Evolutionary conservation across 2,888 invertebrate species (phyloP).

Genomic region (Orthosia cruda): DNA sequence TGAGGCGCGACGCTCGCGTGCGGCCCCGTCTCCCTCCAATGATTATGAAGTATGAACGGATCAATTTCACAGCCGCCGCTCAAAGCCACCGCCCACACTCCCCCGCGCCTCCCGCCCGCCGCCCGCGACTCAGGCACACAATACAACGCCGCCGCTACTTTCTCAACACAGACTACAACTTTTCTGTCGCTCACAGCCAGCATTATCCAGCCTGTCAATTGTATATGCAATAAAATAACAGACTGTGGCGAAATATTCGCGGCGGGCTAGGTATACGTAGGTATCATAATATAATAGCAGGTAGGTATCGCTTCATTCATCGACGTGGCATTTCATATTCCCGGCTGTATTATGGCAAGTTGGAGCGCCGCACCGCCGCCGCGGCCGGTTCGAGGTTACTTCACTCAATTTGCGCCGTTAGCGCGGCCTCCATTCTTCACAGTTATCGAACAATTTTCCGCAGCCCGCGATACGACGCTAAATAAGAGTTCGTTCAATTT

Average conservation of each 20-base stretch:
- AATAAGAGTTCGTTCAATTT: constrained; percentile 82
- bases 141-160: constrained; percentile 53
- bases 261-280: constrained; percentile 59
- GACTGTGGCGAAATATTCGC: constrained; percentile 65
- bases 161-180: constrained; percentile 66
- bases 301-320: constrained; percentile 70
- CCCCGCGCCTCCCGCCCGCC: constrained; percentile 42
- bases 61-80: constrained; percentile 84
- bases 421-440: constrained; percentile 87
- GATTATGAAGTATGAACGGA: constrained; percentile 85
- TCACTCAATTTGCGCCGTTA: constrained; percentile 90
- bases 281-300: constrained; percentile 65
- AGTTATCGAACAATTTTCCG: constrained; percentile 86
- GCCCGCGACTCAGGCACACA: constrained; percentile 55
- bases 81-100: constrained; percentile 73
- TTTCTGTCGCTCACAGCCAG: constrained; percentile 27
- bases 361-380: constrained; percentile 39
- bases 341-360: constrained; percentile 63
- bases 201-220: constrained; percentile 27
- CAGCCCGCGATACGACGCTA: constrained; percentile 78
- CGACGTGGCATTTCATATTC: constrained; percentile 65
- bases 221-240: constrained; percentile 21
- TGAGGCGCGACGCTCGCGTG: constrained; percentile 64
- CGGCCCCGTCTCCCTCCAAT: constrained; percentile 76
- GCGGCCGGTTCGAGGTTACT: constrained; percentile 70